Percentiles rank a stretch among this genome's conserved stretches.
These are phyloP conservation scores for Poeciliopsis paucimaculata DNA, from an alignment of 2,797 vertebrate species.

Conservation along the genomic window DNA sequence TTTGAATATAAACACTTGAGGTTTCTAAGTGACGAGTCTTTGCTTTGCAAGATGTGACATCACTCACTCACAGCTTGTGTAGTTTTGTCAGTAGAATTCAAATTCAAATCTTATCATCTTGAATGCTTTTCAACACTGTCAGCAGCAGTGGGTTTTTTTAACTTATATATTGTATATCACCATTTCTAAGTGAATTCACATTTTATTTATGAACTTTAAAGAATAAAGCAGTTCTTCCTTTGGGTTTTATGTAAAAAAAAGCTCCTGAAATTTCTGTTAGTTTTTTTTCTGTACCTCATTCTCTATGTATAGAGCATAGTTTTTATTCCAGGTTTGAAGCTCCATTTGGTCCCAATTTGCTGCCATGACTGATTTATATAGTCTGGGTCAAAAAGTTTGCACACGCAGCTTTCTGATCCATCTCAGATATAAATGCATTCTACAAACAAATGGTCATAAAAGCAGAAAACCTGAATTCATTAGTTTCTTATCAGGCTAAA, in stretches of 20 bases:
- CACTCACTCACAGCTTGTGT: not conserved
- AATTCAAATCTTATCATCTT: not conserved
- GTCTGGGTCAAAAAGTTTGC: slow-evolving; percentile 3
- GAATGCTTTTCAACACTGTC: not conserved
- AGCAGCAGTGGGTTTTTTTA: not conserved
- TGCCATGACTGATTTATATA: slow-evolving; percentile 33
- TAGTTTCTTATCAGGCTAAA: slow-evolving; percentile 4
- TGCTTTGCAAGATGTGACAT: slow-evolving; percentile 19
- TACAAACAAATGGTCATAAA: not conserved
- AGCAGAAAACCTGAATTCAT: slow-evolving; percentile 2
- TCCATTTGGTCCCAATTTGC: slow-evolving; percentile 46
- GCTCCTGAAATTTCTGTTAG: slow-evolving; percentile 4
- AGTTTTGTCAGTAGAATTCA: not conserved
- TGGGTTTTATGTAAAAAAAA: not conserved
- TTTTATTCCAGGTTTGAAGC: slow-evolving; percentile 22
- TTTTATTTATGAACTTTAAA: not conserved
- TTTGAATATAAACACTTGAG: slow-evolving; percentile 62
- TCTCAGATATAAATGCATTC: slow-evolving; percentile 16
- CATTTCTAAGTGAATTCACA: not conserved
- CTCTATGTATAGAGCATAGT: not conserved
- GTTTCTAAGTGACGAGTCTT: slow-evolving; percentile 40
- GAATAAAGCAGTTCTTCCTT: not conserved
- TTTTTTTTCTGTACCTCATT: slow-evolving; percentile 1
- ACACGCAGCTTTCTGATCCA: slow-evolving; percentile 5
- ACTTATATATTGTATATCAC: not conserved